Evolutionary conservation across 1,140 invertebrate species (phyloP).

Genomic region (Dendrolimus kikuchii): DNA sequence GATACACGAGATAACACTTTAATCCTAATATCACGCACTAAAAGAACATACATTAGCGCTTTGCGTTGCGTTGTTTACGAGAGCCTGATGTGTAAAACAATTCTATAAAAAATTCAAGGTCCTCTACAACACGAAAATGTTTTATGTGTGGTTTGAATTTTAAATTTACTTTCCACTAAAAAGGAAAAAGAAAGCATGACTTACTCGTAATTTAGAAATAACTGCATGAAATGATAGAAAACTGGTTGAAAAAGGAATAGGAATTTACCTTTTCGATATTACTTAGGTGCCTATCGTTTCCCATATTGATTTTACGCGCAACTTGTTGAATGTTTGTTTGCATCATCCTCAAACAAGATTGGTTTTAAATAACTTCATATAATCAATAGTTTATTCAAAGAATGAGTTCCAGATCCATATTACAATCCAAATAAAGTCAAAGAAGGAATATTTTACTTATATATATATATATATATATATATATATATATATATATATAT

Average conservation of each 20-base stretch:
- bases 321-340: constrained; percentile 39
- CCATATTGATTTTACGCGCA: constrained; percentile 31
- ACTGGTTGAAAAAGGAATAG: background rate
- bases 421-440: too few relatives aligned
- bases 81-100: constrained; percentile 28
- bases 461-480: too few relatives aligned
- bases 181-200: too few relatives aligned
- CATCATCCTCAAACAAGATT: background rate
- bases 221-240: too few relatives aligned
- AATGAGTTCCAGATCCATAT: too few relatives aligned
- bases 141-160: constrained; percentile 8
- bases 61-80: constrained; percentile 21
- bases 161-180: background rate
- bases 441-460: too few relatives aligned
- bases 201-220: too few relatives aligned
- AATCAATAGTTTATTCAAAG: background rate
- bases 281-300: constrained; percentile 6
- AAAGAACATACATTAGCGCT: constrained; percentile 60
- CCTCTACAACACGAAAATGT: constrained; percentile 22
- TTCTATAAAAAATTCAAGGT: constrained; percentile 38
- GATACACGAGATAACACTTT: constrained; percentile 57
- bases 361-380: background rate
- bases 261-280: constrained; percentile 3
- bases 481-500: too few relatives aligned
- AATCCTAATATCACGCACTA: constrained; percentile 60